Conservation (phyloP, 2,797 vertebrate genomes). For the Acanthis flammea region DNA sequence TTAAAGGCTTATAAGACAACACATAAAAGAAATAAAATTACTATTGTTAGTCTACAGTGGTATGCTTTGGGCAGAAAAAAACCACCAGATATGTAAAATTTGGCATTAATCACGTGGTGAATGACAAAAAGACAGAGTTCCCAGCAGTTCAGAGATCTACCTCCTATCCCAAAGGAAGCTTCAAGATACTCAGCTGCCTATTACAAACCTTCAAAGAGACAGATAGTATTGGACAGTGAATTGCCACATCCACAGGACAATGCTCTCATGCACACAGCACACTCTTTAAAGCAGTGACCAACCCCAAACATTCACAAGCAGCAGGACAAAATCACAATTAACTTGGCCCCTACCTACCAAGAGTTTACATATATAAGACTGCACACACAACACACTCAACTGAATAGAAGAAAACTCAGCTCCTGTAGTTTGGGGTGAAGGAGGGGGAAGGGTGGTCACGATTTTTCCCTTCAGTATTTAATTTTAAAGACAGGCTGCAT, state of each 20-base stretch:
- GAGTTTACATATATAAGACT: neutral
- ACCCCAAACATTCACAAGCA: neutral
- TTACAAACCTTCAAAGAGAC: neutral
- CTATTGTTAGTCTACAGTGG: neutral
- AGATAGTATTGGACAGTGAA: neutral
- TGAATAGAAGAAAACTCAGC: neutral
- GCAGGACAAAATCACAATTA: neutral
- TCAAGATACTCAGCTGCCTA: neutral
- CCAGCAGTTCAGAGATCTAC: neutral
- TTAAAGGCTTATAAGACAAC: neutral
- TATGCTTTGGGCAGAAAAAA: neutral
- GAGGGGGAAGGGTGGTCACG: neutral
- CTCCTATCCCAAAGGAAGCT: neutral
- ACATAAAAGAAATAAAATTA: neutral
- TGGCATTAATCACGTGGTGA: neutral
- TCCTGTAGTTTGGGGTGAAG: neutral
- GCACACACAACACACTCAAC: neutral
- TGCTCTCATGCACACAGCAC: neutral
- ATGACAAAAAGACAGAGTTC: neutral
- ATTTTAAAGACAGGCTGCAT: neutral
- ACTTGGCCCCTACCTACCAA: neutral
- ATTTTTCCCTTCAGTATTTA: neutral
- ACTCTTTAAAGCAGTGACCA: neutral
- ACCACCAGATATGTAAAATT: rapidly evolving
- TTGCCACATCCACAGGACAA: neutral